Evolutionary conservation across 1,140 invertebrate species (phyloP).

Genomic region (Diprion similis): DNA sequence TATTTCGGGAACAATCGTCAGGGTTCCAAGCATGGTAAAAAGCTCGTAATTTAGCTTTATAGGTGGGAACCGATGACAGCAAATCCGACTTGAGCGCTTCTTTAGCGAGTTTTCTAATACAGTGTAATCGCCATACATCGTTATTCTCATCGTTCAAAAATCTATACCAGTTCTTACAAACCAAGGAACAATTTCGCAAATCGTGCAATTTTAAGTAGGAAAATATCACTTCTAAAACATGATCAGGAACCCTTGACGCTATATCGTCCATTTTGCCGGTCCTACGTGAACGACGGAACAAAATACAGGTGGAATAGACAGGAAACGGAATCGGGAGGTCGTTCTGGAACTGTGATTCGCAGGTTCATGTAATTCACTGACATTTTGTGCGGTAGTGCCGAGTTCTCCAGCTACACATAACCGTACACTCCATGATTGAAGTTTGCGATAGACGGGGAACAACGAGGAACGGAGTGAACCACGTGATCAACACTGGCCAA

Average conservation of each 20-base stretch:
- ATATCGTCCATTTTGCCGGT: slow-evolving; percentile 56
- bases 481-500: slow-evolving; percentile 62
- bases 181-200: slow-evolving; percentile 86
- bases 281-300: slow-evolving; percentile 13
- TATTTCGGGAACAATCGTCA: slow-evolving; percentile 95
- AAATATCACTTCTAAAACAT: slow-evolving; percentile 93
- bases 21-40: slow-evolving; percentile 98
- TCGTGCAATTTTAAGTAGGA: slow-evolving; percentile 90
- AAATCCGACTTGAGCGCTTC: slow-evolving; percentile 94
- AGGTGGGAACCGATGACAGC: slow-evolving; percentile 86
- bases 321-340: neutral
- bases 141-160: slow-evolving; percentile 94
- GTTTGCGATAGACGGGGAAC: too few species aligned
- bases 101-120: slow-evolving; percentile 85
- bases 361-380: too few species aligned
- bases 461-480: slow-evolving; percentile 43
- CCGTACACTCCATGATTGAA: too few species aligned
- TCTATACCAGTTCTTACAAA: slow-evolving; percentile 93
- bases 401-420: too few species aligned
- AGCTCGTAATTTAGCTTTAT: slow-evolving; percentile 93
- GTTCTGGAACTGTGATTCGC: neutral
- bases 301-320: neutral
- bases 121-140: slow-evolving; percentile 94
- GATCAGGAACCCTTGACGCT: slow-evolving; percentile 67
- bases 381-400: too few species aligned